Conservation (phyloP, 2,113 vertebrate genomes). For the Hemichromis elongatus region DNA sequence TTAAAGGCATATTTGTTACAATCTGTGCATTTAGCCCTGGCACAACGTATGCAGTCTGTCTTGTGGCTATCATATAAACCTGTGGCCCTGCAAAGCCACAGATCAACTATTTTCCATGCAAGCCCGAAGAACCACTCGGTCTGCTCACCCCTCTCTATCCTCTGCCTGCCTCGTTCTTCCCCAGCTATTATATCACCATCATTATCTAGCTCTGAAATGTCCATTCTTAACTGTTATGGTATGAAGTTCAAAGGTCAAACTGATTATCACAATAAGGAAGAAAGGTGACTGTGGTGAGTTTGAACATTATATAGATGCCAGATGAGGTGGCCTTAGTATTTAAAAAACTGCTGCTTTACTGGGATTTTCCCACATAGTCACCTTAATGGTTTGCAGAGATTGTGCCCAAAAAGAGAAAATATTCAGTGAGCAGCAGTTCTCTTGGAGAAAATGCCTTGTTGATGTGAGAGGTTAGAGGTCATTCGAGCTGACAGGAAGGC, state of each 20-base stretch:
- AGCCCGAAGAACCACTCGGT: not conserved
- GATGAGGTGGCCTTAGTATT: not conserved
- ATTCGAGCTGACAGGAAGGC: too few species aligned
- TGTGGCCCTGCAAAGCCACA: not conserved
- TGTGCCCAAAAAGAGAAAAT: not conserved
- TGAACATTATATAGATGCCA: not conserved
- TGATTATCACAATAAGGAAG: not conserved
- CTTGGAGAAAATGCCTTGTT: not conserved
- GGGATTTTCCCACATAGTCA: not conserved
- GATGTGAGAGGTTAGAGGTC: not conserved
- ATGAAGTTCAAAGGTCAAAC: not conserved
- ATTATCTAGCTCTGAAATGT: not conserved
- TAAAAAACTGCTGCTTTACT: not conserved
- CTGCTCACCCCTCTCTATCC: not conserved
- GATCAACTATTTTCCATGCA: not conserved
- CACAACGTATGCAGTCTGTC: not conserved
- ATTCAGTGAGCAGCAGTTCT: not conserved
- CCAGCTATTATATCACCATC: not conserved
- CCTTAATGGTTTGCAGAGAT: not conserved
- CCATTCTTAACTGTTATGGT: not conserved
- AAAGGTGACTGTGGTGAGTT: not conserved
- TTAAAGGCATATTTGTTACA: constrained; percentile 3
- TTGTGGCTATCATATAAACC: not conserved
- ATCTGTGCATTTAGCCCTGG: not conserved
- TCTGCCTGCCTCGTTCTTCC: not conserved